Conservation (phyloP, 35 echinoderm and acorn worm genomes). For the Apostichopus parvimensis region DNA sequence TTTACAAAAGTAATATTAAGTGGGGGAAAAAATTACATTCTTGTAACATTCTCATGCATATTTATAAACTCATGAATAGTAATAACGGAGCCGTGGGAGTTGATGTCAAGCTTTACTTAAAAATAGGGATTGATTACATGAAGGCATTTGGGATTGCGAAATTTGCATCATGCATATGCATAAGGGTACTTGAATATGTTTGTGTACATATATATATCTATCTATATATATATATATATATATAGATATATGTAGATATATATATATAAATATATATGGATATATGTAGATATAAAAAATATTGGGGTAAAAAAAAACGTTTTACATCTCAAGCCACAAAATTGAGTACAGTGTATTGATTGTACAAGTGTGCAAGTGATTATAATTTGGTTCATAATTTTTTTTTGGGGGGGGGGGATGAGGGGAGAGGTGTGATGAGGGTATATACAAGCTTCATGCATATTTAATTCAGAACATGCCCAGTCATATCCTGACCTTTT, state of each 20-base stretch:
- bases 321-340: constrained; percentile 1
- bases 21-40: too few relatives aligned
- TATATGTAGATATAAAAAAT: neutral
- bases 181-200: neutral
- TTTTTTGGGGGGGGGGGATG: neutral
- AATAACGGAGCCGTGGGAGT: neutral
- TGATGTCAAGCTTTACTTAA: neutral
- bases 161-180: constrained; percentile 6
- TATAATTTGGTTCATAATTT: neutral
- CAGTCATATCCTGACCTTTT: constrained; percentile 57
- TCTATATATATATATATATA: neutral
- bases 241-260: too few relatives aligned
- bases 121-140: neutral
- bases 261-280: too few relatives aligned
- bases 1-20: too few relatives aligned
- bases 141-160: neutral
- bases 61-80: constrained; percentile 5
- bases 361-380: neutral
- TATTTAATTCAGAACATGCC: constrained; percentile 18
- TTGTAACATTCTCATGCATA: neutral
- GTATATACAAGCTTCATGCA: constrained; percentile 20
- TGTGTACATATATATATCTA: neutral
- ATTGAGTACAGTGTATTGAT: neutral
- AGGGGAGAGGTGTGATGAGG: neutral
- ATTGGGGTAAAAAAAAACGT: neutral